Evolutionary conservation across 2,888 invertebrate species (phyloP).

Genomic region (Bombylius major): DNA sequence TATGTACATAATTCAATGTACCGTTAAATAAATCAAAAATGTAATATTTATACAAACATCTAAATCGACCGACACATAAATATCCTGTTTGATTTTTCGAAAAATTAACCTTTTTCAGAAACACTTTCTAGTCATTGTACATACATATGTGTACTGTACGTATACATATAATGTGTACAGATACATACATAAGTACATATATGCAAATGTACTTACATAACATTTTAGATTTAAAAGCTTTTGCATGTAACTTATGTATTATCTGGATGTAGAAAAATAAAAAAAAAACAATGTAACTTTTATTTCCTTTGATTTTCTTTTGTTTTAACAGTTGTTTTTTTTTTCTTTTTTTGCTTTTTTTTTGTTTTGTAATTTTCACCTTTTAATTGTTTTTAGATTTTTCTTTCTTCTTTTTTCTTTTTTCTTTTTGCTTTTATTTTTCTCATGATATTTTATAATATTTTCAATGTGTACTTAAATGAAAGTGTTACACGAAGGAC

Average conservation of each 20-base stretch:
- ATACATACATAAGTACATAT: no score
- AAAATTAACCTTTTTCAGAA: neutral
- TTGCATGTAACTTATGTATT: neutral
- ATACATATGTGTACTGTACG: neutral
- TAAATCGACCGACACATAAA: no score
- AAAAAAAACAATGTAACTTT: neutral
- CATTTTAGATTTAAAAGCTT: neutral
- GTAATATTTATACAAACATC: no score
- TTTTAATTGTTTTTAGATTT: neutral
- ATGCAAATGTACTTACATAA: no score
- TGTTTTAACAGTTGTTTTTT: neutral
- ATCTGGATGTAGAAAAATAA: neutral
- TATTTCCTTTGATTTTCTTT: neutral
- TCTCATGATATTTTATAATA: no score
- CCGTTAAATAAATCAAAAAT: no score
- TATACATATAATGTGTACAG: no score
- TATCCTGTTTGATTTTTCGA: neutral
- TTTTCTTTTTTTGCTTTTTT: neutral
- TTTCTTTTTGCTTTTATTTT: neutral
- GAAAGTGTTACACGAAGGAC: no score
- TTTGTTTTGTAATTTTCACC: neutral
- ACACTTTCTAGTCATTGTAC: neutral
- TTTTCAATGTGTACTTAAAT: no score
- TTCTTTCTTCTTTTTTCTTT: neutral
- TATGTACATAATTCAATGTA: no score